Base-by-base conservation (phyloP, 2,888 invertebrate species). In the Caenorhabditis becei region DNA sequence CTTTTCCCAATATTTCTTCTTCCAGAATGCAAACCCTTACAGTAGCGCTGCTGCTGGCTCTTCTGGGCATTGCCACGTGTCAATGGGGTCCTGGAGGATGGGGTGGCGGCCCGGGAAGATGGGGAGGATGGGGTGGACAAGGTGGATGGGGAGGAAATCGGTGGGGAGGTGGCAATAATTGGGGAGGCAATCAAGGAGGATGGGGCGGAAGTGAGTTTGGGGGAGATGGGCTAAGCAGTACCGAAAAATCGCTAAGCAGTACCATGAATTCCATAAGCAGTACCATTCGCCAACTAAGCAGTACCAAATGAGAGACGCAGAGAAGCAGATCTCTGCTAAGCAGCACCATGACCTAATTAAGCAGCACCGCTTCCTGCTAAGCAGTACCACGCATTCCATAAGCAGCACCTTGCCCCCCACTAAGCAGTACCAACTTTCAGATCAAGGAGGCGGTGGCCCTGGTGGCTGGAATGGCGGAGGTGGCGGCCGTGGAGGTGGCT, bases 81-180 rank as follows among this genome's bases (percentile, higher is more conserved):
- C 71, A 71, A 47, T 71, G 71, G 71, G 71, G 70, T 1, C 70
- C 70, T 7, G 70, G 70, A 11, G 70, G 70, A n/a, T 70, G 70
- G 70, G 61, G 70, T 37, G 70, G 71, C 44, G 71, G 71, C 11
- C 71, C 71, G 5, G 71, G 71, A 47, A 35, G 71, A 54, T 71
- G 62, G 62, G 71, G 71, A 7, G 71, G 71, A 54, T 71, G 71
- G 71, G 71, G 71, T 8, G 70, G 70, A 8, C 20, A 37, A 0
- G 59, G 59, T 16, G 69, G 69, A 18, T 71, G 62, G 62, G 71
- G 71, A 16, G 71, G 71, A 5, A 41, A 41, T 14, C 41, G 41
- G 32, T 71, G 71, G 71, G 71, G 70, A 4, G 69, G 70, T 16
- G 41, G 41, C 41, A 16, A 3, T n/a, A 24, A 1, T 3, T 54